Base-by-base conservation (phyloP, 2,888 invertebrate species). In the Rhagonycha lutea region DNA sequence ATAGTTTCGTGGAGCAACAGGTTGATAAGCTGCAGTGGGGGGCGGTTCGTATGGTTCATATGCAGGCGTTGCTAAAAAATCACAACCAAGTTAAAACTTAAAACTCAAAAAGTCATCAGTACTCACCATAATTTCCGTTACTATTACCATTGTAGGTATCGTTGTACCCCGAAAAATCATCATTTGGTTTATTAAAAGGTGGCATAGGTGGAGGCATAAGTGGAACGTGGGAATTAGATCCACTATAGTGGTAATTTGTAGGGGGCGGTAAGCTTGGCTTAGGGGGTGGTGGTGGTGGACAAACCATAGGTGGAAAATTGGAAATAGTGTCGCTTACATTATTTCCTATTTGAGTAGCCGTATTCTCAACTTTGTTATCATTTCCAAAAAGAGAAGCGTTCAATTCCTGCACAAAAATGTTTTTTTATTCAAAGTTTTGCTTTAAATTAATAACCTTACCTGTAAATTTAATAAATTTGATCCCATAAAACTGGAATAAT, bases 401-500 rank as follows among this genome's bases (percentile, higher is more conserved):
- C 7, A 80, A 69, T 68, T 80, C 75, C 80, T 80, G 61, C 67
- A 79, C 75, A 70, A 61, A 28, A 32, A 9, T 4, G 7, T 10
- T 5, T n/a, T n/a, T 47, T 32, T n/a, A 32, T 0, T 12, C 5
- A n/a, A 47, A n/a, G n/a, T n/a, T 47, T 7, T 67, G 61, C n/a
- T 67, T 8, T 47, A 62, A 61, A 73, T 75, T 32, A 74, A 61
- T n/a, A 60, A 70, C 80, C 79, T 79, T 81, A 87, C 86, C 79
- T 85, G 83, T 70, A 90, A 87, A 80, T 89, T 91, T 26, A 92
- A 91, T 81, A 92, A 87, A 80, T 90, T 90, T 67, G 91, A 90
- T 79, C 92, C 92, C 84, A 93, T 90, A 82, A 92, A 93, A 80
- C 92, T 92, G 4, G 91, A 88, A 81, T 91, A 92, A 23, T 73